Evolutionary conservation across 2,888 invertebrate genomes (phyloP).

Genomic region (Trypoxylon attenuatum): DNA sequence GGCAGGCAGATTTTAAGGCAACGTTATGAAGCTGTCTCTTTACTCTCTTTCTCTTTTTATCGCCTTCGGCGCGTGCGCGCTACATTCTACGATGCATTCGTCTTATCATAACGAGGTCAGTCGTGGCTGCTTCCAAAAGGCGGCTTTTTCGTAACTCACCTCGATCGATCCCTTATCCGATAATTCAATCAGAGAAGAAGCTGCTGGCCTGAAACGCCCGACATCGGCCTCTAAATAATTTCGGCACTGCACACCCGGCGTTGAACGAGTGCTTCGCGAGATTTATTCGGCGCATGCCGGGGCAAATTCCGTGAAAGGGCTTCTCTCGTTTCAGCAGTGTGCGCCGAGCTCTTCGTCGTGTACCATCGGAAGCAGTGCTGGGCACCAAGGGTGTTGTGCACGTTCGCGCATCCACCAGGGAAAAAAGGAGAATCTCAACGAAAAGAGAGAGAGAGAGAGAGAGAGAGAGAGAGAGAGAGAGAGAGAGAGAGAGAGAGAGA

Average conservation of each 20-base stretch:
- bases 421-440: not conserved
- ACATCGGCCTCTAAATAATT: no score
- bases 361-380: no score
- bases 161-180: not conserved
- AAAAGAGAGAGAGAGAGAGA: not conserved
- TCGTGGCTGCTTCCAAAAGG: conserved; percentile 3
- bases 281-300: no score
- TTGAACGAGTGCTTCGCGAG: no score
- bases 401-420: not conserved
- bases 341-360: no score
- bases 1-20: conserved; percentile 24
- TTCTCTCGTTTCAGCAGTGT: no score
- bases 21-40: no score
- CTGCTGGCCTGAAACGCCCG: no score
- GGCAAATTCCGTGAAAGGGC: no score
- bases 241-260: no score
- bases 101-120: conserved; percentile 27
- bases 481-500: not conserved
- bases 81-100: conserved; percentile 20
- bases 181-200: not conserved
- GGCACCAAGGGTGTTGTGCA: not conserved
- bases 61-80: conserved; percentile 1
- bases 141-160: no score
- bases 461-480: not conserved
- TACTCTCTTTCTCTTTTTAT: no score